A percentile compares a stretch with the other conserved stretches of the same genome.
These are phyloP conservation scores for Taurulus bubalis DNA, from an alignment of 2,113 vertebrate genomes.

Conservation along the genomic window DNA sequence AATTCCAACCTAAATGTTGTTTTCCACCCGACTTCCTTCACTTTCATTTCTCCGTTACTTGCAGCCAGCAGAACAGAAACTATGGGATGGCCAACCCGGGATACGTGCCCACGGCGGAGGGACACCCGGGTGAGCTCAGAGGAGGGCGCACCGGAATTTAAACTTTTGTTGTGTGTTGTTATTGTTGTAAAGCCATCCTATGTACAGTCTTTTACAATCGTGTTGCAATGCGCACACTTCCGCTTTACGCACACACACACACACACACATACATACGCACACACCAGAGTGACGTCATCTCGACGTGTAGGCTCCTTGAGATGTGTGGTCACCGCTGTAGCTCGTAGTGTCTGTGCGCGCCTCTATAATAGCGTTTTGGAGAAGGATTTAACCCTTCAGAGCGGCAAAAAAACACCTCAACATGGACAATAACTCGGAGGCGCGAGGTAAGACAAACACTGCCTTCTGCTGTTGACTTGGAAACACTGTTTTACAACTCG, in stretches of 20 bases:
- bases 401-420: neutral
- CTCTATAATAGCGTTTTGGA: neutral
- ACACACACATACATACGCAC: neutral
- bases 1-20: too few relatives aligned
- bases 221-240: neutral
- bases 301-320: neutral
- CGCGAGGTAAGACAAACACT: constrained; percentile 33
- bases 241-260: neutral
- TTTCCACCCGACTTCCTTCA: neutral
- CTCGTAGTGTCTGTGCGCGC: too few relatives aligned
- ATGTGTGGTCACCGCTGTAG: too few relatives aligned
- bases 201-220: neutral
- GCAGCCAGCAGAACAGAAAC: constrained; percentile 26
- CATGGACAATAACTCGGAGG: constrained; percentile 28
- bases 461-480: neutral
- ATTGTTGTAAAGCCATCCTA: too few relatives aligned
- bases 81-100: constrained; percentile 71
- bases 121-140: constrained; percentile 39
- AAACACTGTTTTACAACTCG: neutral
- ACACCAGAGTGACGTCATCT: constrained; percentile 34
- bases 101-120: constrained; percentile 31
- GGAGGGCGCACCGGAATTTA: too few relatives aligned
- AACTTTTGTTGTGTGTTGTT: neutral
- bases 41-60: constrained; percentile 49
- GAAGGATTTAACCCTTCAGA: neutral